These are phyloP conservation scores for Kryptopterus vitreolus DNA, from an alignment of 2,797 vertebrate species.

Conservation along the genomic window DNA sequence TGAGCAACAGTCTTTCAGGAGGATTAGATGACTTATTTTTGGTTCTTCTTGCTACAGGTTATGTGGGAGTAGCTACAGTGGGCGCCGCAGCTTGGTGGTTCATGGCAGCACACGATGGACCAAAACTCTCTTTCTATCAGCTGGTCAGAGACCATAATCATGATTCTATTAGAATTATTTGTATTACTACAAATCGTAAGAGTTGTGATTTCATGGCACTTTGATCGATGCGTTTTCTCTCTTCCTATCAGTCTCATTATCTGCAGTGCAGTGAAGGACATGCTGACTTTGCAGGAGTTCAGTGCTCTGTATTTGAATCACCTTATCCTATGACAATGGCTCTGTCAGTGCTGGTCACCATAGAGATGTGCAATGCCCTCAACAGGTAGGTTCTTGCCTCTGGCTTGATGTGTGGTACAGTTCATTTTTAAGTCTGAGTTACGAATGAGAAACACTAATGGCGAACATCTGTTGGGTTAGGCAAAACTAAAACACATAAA, in stretches of 20 bases:
- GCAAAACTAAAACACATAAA: not conserved
- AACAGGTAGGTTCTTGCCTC: slow-evolving; percentile 69
- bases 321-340: slow-evolving; percentile 82
- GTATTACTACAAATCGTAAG: not conserved
- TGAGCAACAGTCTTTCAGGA: not conserved
- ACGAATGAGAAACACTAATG: not conserved
- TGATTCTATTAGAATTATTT: not conserved
- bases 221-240: not conserved
- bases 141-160: slow-evolving; percentile 62
- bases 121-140: slow-evolving; percentile 74
- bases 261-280: slow-evolving; percentile 78
- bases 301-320: slow-evolving; percentile 80
- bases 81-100: slow-evolving; percentile 83
- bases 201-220: not conserved
- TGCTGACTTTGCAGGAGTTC: slow-evolving; percentile 74
- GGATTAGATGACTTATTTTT: too few relatives aligned
- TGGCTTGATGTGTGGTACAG: not conserved
- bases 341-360: slow-evolving; percentile 79
- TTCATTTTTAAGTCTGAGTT: not conserved
- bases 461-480: not conserved
- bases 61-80: slow-evolving; percentile 77
- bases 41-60: slow-evolving; percentile 59
- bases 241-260: slow-evolving; percentile 71
- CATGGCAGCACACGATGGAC: slow-evolving; percentile 78
- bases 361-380: slow-evolving; percentile 82